phyloP scores from a whole-genome alignment of 64 coral and sea anemone genomes.

The Acropora yongei region DNA sequence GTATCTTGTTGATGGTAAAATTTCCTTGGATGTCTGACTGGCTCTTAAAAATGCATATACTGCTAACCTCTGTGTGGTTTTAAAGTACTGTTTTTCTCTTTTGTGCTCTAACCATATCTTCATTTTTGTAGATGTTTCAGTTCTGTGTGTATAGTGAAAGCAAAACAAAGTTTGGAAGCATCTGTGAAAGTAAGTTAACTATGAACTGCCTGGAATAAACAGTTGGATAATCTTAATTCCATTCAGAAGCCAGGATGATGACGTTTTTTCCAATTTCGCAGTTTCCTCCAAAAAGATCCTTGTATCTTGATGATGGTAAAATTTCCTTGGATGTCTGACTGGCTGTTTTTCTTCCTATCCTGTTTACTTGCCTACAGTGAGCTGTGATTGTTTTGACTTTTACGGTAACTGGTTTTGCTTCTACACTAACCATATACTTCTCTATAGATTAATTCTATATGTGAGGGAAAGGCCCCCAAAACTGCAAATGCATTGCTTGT shows the following conservation, averaged over 20 bases:
- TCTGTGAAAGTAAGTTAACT: no score
- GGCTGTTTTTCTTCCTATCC: background rate
- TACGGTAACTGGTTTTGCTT: no score
- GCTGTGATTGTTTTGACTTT: background rate
- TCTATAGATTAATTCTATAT: no score
- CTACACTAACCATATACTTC: no score
- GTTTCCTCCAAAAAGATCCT: constrained; percentile 82
- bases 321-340: constrained; percentile 86
- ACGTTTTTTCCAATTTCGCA: constrained; percentile 71
- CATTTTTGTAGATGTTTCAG: no score
- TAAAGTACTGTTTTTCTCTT: background rate
- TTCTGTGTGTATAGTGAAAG: no score
- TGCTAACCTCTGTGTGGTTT: background rate
- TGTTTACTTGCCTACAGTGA: background rate
- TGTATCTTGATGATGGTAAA: constrained; percentile 71
- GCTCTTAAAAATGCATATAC: background rate
- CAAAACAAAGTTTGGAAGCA: no score
- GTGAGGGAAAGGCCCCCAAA: no score
- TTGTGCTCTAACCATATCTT: no score
- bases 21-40: constrained; percentile 88
- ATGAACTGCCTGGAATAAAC: no score
- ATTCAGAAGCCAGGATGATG: constrained; percentile 45
- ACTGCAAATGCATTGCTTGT: no score
- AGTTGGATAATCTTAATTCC: no score
- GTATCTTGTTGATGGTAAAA: constrained; percentile 70